A percentile compares a stretch with the other conserved stretches of the same genome.
These are phyloP conservation scores for Sebastes taczanowskii DNA, from an alignment of 2,797 vertebrate species.

Conservation along the genomic window DNA sequence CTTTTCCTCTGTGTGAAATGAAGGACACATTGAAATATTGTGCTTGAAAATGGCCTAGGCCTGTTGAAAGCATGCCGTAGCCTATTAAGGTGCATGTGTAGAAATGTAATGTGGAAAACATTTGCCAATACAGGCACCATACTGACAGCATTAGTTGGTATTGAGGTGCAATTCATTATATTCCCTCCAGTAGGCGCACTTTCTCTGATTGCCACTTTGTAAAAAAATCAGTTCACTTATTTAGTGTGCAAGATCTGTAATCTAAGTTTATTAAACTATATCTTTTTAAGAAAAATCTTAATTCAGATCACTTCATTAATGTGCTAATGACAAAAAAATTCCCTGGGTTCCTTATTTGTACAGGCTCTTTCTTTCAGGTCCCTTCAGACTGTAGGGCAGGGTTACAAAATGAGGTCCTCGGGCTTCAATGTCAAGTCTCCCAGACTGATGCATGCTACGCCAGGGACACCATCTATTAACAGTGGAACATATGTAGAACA, in stretches of 20 bases:
- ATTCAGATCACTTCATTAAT: not conserved
- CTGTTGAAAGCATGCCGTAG: slow-evolving; percentile 26
- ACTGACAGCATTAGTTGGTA: not conserved
- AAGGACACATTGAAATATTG: slow-evolving; percentile 34
- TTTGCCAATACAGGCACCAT: not conserved
- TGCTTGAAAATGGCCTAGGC: slow-evolving; percentile 12
- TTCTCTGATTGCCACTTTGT: slow-evolving; percentile 30
- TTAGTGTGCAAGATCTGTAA: not conserved
- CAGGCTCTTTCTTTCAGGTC: no score
- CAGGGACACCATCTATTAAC: not conserved
- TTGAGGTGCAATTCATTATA: slow-evolving; percentile 45
- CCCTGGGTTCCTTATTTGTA: not conserved
- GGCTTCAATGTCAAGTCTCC: slow-evolving; percentile 11
- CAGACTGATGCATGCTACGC: not conserved
- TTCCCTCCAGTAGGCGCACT: slow-evolving; percentile 71
- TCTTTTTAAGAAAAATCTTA: not conserved
- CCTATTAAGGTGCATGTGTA: not conserved
- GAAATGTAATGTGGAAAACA: slow-evolving; percentile 23
- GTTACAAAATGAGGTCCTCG: not conserved
- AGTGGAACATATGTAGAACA: not conserved
- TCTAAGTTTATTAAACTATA: not conserved
- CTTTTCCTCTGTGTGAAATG: slow-evolving; percentile 22
- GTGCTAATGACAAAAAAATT: no score
- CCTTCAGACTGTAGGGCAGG: not conserved
- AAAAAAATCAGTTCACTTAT: not conserved